Evolutionary conservation across 1,140 invertebrate genomes (phyloP).

Genomic region (Eurosta solidaginis): DNA sequence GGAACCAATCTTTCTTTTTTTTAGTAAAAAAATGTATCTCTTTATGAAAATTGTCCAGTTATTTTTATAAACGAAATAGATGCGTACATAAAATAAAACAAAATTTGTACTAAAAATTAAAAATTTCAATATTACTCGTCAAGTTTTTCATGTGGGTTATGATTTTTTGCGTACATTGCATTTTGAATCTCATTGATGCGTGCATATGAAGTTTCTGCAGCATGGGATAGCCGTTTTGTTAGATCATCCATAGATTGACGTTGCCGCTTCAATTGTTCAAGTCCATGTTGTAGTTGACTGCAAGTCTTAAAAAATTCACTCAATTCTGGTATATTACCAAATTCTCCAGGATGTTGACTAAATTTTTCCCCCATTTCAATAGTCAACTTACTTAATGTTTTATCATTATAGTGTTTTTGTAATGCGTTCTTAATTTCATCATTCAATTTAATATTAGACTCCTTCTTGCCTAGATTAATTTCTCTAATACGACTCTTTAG

Average conservation of each 20-base stretch:
- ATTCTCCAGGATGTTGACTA: slow-evolving; percentile 52
- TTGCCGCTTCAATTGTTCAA: slow-evolving; percentile 47
- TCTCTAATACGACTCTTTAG: slow-evolving; percentile 49
- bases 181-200: slow-evolving; percentile 52
- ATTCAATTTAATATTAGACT: slow-evolving; percentile 37
- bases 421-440: slow-evolving; percentile 45
- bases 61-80: too few species aligned
- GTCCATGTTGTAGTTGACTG: slow-evolving; percentile 48
- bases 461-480: slow-evolving; percentile 42
- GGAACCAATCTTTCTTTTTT: too few species aligned
- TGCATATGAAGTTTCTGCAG: slow-evolving; percentile 48
- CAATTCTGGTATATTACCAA: slow-evolving; percentile 55
- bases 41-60: too few species aligned
- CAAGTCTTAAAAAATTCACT: slow-evolving; percentile 52
- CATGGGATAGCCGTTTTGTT: slow-evolving; percentile 45
- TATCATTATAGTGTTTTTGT: slow-evolving; percentile 42
- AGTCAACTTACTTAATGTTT: slow-evolving; percentile 45
- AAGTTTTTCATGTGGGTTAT: neutral
- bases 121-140: neutral
- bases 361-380: slow-evolving; percentile 44
- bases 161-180: slow-evolving; percentile 36
- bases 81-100: too few species aligned
- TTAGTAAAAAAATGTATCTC: too few species aligned
- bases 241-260: slow-evolving; percentile 41
- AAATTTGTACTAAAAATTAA: neutral